Base-by-base conservation (phyloP, 2,888 invertebrate genomes). In the Chelonus formosanus region DNA sequence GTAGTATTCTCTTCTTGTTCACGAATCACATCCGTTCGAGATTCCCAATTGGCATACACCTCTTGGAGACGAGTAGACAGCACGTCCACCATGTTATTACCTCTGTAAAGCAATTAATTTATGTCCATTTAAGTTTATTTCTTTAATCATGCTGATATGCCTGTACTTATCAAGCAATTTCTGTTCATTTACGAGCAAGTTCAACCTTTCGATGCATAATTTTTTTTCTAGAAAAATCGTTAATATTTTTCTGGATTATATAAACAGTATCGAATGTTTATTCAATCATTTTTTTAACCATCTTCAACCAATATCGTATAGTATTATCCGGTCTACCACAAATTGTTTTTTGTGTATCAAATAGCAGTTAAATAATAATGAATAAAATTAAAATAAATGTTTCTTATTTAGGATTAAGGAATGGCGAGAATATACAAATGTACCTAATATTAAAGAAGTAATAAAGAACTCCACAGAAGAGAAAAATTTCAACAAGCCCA, bases 381-480 rank as follows among this genome's bases (percentile, higher is more conserved):
- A 20, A 20, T 20, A 20, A 20, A 20, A 20, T 20, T 20, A 20
- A 20, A 20, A 1, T 20, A 2, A 20, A 20, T 20, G 1, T 20
- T 20, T 20, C 20, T 20, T 20, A 20, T 20, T 20, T 2, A 20
- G 20, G 20, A 20, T 20, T 20, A 20, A 20, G 20, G 20, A 20
- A 20, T 20, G 20, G 20, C 20, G 20, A 20, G 2, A 20, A 40
- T 40, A 5, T 5, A 40, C 40, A 4, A 40, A 40, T 6, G 40
- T 83, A 89, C 89, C 89, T 89, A 74, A 87, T 86, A 60, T 87
- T 88, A 82, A 88, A 89, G 84, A 89, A 88, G 86, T 89, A 89
- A 84, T 88, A 89, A 71, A 89, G 84, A 40, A 89, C 85, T 66
- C 88, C 88, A 72, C 87, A 87, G 84, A 89, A 88, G 82, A 89